Evolutionary conservation across 2,113 vertebrate species (phyloP).

Genomic region (Phasianus colchicus): DNA sequence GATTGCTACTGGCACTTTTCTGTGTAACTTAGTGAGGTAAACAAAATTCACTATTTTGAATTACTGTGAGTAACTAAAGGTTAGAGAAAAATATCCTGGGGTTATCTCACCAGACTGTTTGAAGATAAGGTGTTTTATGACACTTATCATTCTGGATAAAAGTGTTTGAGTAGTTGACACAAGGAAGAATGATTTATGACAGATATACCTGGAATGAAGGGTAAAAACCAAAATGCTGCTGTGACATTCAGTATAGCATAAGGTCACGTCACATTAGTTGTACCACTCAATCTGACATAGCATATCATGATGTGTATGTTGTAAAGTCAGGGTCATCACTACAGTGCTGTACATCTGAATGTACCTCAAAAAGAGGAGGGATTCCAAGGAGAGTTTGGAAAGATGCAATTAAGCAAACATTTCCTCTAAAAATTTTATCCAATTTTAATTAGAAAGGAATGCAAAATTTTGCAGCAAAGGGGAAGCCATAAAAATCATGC

Average conservation of each 20-base stretch:
- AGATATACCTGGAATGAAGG: background rate
- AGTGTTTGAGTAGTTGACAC: constrained; percentile 18
- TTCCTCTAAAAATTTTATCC: background rate
- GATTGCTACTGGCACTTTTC: background rate
- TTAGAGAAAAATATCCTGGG: background rate
- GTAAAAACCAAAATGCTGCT: background rate
- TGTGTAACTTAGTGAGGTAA: background rate
- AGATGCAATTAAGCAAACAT: background rate
- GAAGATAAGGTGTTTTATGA: constrained; percentile 26
- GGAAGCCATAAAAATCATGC: background rate
- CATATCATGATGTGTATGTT: background rate
- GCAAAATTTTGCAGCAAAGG: background rate
- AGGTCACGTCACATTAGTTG: background rate
- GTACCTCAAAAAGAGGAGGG: accelerated
- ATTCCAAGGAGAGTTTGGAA: background rate
- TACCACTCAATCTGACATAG: background rate
- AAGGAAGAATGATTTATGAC: constrained; percentile 27
- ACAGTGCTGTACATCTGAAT: background rate
- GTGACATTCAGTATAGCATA: background rate
- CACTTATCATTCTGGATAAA: background rate
- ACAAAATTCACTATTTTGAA: constrained; percentile 6
- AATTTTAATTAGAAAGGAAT: background rate
- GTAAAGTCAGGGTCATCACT: background rate
- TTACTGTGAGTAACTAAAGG: background rate
- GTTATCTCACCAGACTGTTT: background rate